Evolutionary conservation across 2,888 invertebrate species (phyloP).

Genomic region (Pseudococcus longispinus): DNA sequence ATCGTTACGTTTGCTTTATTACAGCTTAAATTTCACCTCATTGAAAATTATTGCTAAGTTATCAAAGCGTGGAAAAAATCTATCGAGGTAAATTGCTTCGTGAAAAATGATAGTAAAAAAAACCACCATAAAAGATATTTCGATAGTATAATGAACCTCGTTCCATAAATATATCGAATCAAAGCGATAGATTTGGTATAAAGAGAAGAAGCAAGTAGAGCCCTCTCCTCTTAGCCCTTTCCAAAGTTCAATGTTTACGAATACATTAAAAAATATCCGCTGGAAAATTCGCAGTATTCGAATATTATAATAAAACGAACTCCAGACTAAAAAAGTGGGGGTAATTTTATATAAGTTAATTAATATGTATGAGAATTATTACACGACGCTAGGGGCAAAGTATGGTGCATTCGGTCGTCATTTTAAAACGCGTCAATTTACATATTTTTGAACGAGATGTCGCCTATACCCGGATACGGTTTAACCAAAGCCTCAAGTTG

Average conservation of each 20-base stretch:
- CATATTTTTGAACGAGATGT: slow-evolving; percentile 1
- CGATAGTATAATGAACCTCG: background rate
- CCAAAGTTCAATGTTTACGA: too few species aligned
- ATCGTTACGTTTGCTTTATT: background rate
- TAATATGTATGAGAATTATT: slow-evolving; percentile 56
- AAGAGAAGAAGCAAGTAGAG: background rate
- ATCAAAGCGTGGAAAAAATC: background rate
- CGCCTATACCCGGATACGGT: slow-evolving; percentile 42
- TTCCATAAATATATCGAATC: background rate
- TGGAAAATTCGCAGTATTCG: background rate
- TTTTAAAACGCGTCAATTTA: slow-evolving; percentile 19
- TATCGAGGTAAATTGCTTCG: background rate
- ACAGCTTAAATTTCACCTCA: background rate
- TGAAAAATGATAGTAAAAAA: too few species aligned
- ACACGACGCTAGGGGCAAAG: background rate
- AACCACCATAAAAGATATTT: background rate
- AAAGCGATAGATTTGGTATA: background rate
- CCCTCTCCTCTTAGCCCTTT: too few species aligned
- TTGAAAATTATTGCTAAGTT: background rate
- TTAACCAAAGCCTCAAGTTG: slow-evolving; percentile 38
- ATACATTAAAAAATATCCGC: background rate
- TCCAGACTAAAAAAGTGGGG: background rate
- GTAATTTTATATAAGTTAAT: slow-evolving; percentile 43
- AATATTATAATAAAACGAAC: slow-evolving; percentile 15
- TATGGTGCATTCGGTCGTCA: slow-evolving; percentile 35